Evolutionary conservation across 2,888 invertebrate species (phyloP), one percentile per base, ranked within the genome.

Genomic region (Sthenelais limicola): DNA sequence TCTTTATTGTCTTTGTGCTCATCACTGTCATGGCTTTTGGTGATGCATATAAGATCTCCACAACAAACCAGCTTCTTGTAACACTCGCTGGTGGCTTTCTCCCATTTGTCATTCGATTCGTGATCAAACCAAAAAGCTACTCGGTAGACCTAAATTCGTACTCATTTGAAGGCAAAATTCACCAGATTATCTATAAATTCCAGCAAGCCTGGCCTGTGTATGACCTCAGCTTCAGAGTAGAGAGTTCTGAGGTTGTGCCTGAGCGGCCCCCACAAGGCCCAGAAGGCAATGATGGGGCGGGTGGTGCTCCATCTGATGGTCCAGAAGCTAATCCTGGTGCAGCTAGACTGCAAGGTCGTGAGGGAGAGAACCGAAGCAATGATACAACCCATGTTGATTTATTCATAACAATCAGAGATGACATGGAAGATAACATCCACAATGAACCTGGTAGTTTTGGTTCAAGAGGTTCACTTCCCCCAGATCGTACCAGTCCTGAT

Each of bases 21-120:
- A 79, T 86, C 43, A 83, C 85, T 21, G 83, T 86, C 43, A 82
- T 84, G 82, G 83, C 84, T 2, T 85, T 85, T 76, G 85, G 84
- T 28, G 83, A 83, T 62, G 80, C 83, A 1, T 79, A 80, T 68
- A 71, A 58, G 30, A 82, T 86, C 73, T 84, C 86, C 1, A 82
- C 84, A 18, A 84, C 85, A 38, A 85, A 84, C 80, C 85, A 85
- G 67, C 83, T 84, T 0, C 71, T 86, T 33, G 82, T 86, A 12
- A 84, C 85, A 0, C 73, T 85, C 28, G 84, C 84, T 0, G 84
- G 85, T 0, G 86, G 85, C 0, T 84, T 84, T 69, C 80, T 86
- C 9, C 86, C 86, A 18, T 82, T 84, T 80, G 76, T 86, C 71
- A 76, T 86, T 62, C 52, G 75, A 7, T 66, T 71, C 28, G 73